Conservation (phyloP, 1,140 invertebrate genomes). For the Zaprionus tsacasi region DNA sequence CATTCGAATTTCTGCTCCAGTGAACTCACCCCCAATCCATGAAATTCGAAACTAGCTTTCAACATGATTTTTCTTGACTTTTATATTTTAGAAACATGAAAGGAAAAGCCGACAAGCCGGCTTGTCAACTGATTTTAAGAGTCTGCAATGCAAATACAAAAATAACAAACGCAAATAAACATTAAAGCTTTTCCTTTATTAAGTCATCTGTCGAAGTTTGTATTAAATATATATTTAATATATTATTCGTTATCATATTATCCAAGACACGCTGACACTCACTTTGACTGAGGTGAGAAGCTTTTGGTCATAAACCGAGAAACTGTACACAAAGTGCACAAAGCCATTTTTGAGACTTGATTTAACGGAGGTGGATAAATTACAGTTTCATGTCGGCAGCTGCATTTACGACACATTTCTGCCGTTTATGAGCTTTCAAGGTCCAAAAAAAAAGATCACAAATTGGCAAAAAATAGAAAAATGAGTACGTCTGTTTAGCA, state of each 20-base stretch:
- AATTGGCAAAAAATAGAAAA: no score
- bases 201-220: no score
- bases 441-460: slow-evolving; percentile 35
- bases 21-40: slow-evolving; percentile 17
- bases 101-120: slow-evolving; percentile 35
- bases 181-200: no score
- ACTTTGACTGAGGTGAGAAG: no score
- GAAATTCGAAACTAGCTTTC: slow-evolving; percentile 39
- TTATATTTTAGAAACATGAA: slow-evolving; percentile 39
- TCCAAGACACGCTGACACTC: no score
- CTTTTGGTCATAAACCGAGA: background rate
- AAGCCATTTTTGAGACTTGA: background rate
- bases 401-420: slow-evolving; percentile 46
- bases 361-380: background rate
- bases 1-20: slow-evolving; percentile 60
- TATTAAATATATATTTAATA: no score
- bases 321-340: background rate
- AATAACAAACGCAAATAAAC: background rate
- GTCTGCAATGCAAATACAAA: background rate
- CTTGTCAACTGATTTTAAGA: slow-evolving; percentile 9
- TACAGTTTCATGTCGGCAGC: slow-evolving; percentile 55
- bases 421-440: slow-evolving; percentile 66
- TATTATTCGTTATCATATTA: no score
- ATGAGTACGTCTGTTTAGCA: no score
- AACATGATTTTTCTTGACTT: slow-evolving; percentile 24